These are phyloP conservation scores for Daubentonia madagascariensis DNA, from an alignment of 2,113 vertebrate species.

Conservation along the genomic window DNA sequence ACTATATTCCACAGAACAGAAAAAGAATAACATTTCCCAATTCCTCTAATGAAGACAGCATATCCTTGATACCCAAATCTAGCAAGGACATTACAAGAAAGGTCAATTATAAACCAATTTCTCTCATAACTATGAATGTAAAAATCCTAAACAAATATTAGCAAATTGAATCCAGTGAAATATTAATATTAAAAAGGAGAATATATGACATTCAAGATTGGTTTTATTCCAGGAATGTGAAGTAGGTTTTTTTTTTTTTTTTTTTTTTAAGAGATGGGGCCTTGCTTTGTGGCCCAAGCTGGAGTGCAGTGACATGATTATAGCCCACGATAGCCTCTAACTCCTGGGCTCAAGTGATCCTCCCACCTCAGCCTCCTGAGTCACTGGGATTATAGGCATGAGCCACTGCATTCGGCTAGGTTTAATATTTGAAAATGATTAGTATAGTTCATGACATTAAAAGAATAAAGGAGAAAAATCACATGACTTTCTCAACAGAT, in stretches of 20 bases:
- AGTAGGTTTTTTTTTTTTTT: not conserved
- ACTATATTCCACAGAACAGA: not conserved
- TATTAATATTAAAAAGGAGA: not conserved
- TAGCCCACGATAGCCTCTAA: too few species aligned
- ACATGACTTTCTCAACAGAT: not conserved
- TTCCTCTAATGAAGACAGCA: not conserved
- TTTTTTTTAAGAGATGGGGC: too few species aligned
- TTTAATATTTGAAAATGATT: not conserved
- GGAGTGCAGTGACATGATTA: too few species aligned
- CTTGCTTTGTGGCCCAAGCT: too few species aligned
- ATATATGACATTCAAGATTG: not conserved
- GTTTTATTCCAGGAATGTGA: not conserved
- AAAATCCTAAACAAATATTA: not conserved
- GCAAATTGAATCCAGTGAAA: not conserved
- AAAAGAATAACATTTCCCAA: not conserved
- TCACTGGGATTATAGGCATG: too few species aligned
- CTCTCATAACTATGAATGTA: not conserved
- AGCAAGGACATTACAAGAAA: not conserved
- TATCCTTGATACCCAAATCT: not conserved
- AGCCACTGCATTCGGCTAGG: too few species aligned
- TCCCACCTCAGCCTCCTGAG: too few species aligned
- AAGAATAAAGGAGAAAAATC: not conserved
- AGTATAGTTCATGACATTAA: not conserved
- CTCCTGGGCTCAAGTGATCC: too few species aligned
- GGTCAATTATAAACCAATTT: not conserved